Evolutionary conservation across 2,888 invertebrate genomes (phyloP), one percentile per base, ranked within the genome.

Genomic region (Leptarthrus brevirostris): DNA sequence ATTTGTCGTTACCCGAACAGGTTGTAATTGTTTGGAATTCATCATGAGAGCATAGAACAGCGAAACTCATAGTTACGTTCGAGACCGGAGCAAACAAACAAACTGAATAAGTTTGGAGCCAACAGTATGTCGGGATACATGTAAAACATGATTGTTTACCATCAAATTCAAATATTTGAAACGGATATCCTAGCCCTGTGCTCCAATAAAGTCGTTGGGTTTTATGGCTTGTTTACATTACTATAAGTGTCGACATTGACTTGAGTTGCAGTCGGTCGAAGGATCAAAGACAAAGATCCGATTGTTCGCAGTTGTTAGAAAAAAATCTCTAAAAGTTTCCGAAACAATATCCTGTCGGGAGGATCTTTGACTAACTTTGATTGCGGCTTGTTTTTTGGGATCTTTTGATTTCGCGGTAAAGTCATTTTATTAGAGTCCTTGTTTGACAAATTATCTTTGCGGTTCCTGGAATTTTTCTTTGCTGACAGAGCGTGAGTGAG

Each of bases 151-250:
- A n/a, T 44, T 69, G 54, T 71, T 71, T 71, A 24, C 16, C 71
- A 71, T 71, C 52, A 53, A 40, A 71, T 71, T 52, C 40, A 71
- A 71, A 71, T 71, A 54, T 71, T 71, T 71, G 71, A 71, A 71
- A 71, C 71, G 71, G 71, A 71, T 71, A 71, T 71, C 54, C 54
- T 53, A 71, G 40, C 34, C 24, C 52, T 61, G 61, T 40, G 34
- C 61, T 61, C 61, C 61, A 61, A 61, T 61, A 61, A 61, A 61
- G 10, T 61, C 40, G 20, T 61, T 40, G 61, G 16, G 20, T 34
- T 40, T 61, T 61, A 61, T 61, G 34, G 4, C 4, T 61, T 61
- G 61, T 61, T 61, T 61, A 61, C 61, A 40, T 10, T 14, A 18
- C 36, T 61, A 30, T 40, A 61, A 61, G 61, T 61, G 34, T 36